phyloP scores from a whole-genome alignment of 2,888 invertebrate genomes.

The Seladonia tumulorum region DNA sequence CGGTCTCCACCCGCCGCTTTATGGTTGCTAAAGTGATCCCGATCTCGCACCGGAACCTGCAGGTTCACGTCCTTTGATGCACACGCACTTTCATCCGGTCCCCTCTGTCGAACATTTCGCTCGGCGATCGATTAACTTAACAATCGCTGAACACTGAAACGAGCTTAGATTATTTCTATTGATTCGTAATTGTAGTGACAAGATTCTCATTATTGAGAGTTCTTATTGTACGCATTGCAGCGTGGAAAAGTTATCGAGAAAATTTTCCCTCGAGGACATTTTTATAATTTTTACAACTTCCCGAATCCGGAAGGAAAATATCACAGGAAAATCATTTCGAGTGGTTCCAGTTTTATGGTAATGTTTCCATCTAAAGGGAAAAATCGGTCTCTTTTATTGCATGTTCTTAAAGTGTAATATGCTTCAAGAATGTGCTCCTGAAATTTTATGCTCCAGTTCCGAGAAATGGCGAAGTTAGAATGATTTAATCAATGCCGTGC shows the following conservation, averaged over 20 bases:
- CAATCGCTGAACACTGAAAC: no score
- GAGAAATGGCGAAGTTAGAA: neutral
- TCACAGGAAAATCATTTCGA: no score
- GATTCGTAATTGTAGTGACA: neutral
- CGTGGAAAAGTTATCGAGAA: no score
- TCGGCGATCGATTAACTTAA: neutral
- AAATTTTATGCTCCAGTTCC: neutral
- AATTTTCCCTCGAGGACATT: no score
- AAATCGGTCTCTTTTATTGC: neutral
- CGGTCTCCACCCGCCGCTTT: neutral
- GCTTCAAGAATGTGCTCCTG: neutral
- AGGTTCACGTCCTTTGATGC: neutral
- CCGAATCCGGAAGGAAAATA: neutral
- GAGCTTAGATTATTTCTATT: no score
- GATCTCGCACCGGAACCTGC: neutral
- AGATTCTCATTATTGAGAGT: no score
- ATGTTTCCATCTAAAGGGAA: neutral
- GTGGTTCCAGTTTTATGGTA: neutral
- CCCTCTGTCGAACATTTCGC: neutral
- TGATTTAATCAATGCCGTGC: neutral
- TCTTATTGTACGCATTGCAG: no score
- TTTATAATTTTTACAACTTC: no score
- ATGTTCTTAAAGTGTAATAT: neutral
- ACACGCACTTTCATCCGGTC: neutral
- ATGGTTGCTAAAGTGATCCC: neutral